Evolutionary conservation across 2,888 invertebrate genomes (phyloP), one percentile per base, ranked within the genome.

Genomic region (Petrolisthes manimaculis): DNA sequence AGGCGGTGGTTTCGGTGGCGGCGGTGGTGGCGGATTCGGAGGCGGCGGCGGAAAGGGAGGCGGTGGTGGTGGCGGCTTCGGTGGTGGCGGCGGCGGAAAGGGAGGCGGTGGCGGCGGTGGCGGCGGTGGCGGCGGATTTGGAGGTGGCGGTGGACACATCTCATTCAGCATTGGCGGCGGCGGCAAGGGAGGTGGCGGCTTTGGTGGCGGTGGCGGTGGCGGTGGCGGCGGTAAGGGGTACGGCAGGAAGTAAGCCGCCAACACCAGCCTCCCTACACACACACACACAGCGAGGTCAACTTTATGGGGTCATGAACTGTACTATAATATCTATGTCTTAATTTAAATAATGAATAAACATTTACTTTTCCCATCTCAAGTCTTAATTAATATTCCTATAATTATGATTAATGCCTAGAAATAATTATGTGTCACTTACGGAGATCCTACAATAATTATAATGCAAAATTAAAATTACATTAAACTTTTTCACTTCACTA

Each of bases 1-100:
- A 21, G 80, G 80, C 14, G 80, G 80, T 61, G 80, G 80, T 3
- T 21, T 14, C 24, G 80, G 80, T 24, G 80, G 80, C 8, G 80
- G 79, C 54, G 54, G 80, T 14, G 80, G 80, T 61, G 24, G 56
- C 4, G 80, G 80, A 0, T 3, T 8, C 56, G 55, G 61, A 14
- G 55, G 55, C 8, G 78, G 78, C 37, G 78, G 78, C 2, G 37
- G 53, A 12, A 53, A 53, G 3, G 53, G 53, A 9, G 80, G 80
- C 0, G 55, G 55, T 21, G 80, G 80, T 53, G 56, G 56, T 4
- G 80, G 80, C 5, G 80, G 80, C 21, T 9, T 18, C 9, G 56
- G 61, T 4, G n/a, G n/a, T n/a, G 80, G 80, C 21, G 80, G 80
- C 18, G 53, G 53, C 5, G 80, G 80, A n/a, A 6, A 80, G 12